Percentiles rank a stretch among this genome's conserved stretches.
Conservation (phyloP, 2,888 invertebrate species). For the Neoaliturus tenellus region DNA sequence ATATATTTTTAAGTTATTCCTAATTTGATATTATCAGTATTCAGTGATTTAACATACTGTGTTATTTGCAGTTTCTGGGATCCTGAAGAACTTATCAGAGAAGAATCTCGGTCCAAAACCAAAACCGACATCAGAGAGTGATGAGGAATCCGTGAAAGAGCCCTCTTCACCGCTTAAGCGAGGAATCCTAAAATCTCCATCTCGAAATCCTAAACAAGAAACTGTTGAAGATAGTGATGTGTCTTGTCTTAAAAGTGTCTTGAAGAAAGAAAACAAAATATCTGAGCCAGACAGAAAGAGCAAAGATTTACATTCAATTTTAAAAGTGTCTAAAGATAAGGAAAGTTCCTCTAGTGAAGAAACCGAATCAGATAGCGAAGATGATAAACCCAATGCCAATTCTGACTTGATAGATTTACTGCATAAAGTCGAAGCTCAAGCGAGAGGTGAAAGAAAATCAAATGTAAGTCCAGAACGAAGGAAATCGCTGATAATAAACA, state of each 20-base stretch:
- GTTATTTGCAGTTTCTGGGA: slow-evolving; percentile 60
- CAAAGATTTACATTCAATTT: slow-evolving; percentile 54
- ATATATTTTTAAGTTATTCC: no score
- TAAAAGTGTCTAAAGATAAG: slow-evolving; percentile 49
- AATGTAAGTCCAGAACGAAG: slow-evolving; percentile 4
- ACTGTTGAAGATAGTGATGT: neutral
- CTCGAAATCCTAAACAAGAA: slow-evolving; percentile 23
- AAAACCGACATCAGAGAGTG: slow-evolving; percentile 28
- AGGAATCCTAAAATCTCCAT: slow-evolving; percentile 52
- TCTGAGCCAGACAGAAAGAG: slow-evolving; percentile 26
- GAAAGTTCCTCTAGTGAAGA: slow-evolving; percentile 53
- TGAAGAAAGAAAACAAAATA: slow-evolving; percentile 53
- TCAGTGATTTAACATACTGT: no score
- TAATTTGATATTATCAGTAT: no score
- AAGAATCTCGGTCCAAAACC: slow-evolving; percentile 55
- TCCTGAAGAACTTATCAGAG: slow-evolving; percentile 61
- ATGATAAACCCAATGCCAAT: slow-evolving; percentile 51
- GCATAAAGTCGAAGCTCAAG: slow-evolving; percentile 57
- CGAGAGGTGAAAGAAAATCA: slow-evolving; percentile 24
- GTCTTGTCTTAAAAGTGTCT: slow-evolving; percentile 46
- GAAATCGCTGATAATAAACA: slow-evolving; percentile 25
- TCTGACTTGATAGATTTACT: slow-evolving; percentile 54
- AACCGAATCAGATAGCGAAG: slow-evolving; percentile 55
- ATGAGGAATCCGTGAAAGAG: slow-evolving; percentile 52
- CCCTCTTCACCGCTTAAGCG: slow-evolving; percentile 54